Base-by-base conservation (phyloP, 2,888 invertebrate species). In the Tenthredo distinguenda region DNA sequence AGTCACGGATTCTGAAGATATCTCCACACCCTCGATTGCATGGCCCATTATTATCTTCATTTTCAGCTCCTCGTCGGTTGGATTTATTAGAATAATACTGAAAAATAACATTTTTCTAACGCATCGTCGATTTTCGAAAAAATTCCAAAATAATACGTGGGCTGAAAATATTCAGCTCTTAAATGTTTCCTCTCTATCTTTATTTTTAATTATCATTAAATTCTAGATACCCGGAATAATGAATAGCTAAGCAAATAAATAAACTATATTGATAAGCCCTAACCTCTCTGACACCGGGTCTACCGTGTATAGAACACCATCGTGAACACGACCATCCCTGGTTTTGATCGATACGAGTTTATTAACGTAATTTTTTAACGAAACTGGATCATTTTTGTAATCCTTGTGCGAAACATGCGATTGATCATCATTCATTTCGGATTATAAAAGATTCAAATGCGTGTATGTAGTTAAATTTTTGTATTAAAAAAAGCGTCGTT, bases 241-340 rank as follows among this genome's bases (percentile, higher is more conserved):
- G 31, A 18, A 79, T 12, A 65, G 37, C 7, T 1, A 47, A 81
- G n/a, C 7, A 21, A 81, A 12, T 7, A 1, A 81, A 6, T 1
- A 34, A 15, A 65, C 2, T 65, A 65, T 31, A 31, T 31, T 9
- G 50, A 47, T 47, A 50, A 76, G 12, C 37, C 72, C 90, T 91
- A 90, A 93, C 93, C 93, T 93, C 86, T 93, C 92, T 2, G 93
- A 92, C 58, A 93, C 92, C 3, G 93, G 93, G 87, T 93, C 93
- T 10, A 93, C 89, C 0, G 93, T 93, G 86, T 93, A 93, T 83
- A 93, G 90, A 85, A 91, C 87, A 18, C 93, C 93, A 83, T 87
- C 88, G 79, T 90, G 88, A 7, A 88, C 62, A 21, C 87, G 89
- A 15, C 86, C 87, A 76, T 91, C 90, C 5, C 76, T 87, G 0